Percentiles rank a stretch among this genome's conserved stretches.
phyloP scores from a whole-genome alignment of 1,140 invertebrate genomes.

The Augochlora pura region DNA sequence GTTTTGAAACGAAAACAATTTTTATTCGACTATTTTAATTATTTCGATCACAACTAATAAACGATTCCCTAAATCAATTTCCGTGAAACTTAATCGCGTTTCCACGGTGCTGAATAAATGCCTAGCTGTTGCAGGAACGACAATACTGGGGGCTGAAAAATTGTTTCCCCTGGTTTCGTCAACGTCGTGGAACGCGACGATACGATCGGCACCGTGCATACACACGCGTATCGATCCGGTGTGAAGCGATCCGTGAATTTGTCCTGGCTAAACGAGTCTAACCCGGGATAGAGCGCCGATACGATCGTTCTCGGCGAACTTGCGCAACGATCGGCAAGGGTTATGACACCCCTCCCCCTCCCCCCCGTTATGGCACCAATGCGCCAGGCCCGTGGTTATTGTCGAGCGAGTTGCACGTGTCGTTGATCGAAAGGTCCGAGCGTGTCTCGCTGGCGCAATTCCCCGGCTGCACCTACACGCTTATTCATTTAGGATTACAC shows the following conservation, averaged over 20 bases:
- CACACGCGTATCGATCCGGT: background rate
- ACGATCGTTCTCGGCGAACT: background rate
- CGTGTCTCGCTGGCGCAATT: conserved; percentile 12
- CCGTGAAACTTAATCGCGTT: no score
- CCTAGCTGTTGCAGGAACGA: no score
- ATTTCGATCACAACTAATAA: no score
- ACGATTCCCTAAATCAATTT: no score
- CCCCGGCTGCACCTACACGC: conserved; percentile 20
- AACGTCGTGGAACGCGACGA: background rate
- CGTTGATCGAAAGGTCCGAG: conserved; percentile 28
- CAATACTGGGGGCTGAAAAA: no score
- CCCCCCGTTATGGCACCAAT: conserved; percentile 14
- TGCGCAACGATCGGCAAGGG: conserved; percentile 19
- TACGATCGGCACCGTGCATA: background rate
- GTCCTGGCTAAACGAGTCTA: conserved; percentile 14
- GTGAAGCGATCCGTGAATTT: conserved; percentile 24
- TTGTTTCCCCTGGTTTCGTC: background rate
- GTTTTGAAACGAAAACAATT: no score
- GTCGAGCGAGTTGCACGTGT: conserved; percentile 16
- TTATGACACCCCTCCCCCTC: conserved; percentile 31
- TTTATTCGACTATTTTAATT: no score
- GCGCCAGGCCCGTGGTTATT: conserved; percentile 6
- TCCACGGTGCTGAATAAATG: no score
- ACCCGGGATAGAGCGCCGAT: background rate
- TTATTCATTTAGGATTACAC: conserved; percentile 25